A percentile compares a stretch with the other conserved stretches of the same genome.
phyloP scores from a whole-genome alignment of 2,797 vertebrate species.

The Peromyscus eremicus region DNA sequence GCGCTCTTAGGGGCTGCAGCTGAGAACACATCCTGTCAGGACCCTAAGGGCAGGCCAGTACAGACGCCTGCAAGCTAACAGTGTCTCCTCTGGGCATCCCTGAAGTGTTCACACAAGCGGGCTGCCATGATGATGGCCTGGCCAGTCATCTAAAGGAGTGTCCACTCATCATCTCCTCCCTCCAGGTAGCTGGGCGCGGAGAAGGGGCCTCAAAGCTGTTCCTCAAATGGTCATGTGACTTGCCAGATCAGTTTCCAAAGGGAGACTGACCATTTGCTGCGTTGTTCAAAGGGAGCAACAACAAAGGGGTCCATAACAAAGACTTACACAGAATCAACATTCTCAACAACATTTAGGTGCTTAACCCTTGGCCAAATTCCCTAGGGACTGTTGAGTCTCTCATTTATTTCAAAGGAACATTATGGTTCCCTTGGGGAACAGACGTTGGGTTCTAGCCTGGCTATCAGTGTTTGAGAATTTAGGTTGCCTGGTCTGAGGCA shows the following conservation, averaged over 20 bases:
- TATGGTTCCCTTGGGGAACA: not conserved
- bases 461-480: not conserved
- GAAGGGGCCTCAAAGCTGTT: not conserved
- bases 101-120: not conserved
- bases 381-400: not conserved
- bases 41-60: too few relatives aligned
- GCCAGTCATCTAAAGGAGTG: not conserved
- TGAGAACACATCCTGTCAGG: too few relatives aligned
- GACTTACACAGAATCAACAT: too few relatives aligned
- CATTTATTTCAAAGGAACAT: too few relatives aligned
- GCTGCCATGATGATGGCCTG: not conserved
- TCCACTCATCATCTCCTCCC: not conserved
- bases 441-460: not conserved
- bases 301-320: not conserved
- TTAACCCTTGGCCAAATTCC: not conserved
- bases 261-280: not conserved
- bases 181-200: too few relatives aligned
- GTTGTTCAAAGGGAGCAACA: not conserved
- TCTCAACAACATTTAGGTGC: not conserved
- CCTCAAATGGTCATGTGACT: not conserved
- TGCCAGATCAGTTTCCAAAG: not conserved
- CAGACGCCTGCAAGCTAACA: too few relatives aligned
- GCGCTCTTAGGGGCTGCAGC: too few relatives aligned
- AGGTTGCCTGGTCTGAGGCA: not conserved
- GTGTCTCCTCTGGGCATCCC: not conserved